Evolutionary conservation across 2,888 invertebrate species (phyloP), one percentile per base, ranked within the genome.

Genomic region (Cerceris rybyensis): DNA sequence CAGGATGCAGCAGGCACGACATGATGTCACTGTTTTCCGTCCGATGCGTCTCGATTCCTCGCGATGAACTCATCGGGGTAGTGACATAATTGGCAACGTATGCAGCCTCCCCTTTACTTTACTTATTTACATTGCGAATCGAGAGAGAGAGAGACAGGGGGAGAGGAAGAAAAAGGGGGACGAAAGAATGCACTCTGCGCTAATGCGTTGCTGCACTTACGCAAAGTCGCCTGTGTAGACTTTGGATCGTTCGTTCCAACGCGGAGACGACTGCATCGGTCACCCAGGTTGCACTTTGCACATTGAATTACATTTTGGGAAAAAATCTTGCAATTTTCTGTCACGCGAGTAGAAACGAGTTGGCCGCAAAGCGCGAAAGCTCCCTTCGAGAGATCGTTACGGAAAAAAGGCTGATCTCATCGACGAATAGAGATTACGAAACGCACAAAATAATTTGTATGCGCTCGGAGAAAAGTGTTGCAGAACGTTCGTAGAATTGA

Each of bases 41-140:
- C 28, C 66, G 76, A 80, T 75, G 55, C 64, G 52, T 70, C 73
- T 57, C 78, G 76, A 78, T 75, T 67, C 61, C 52, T 59, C 64
- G 58, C 78, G 87, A 87, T 88, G 89, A 88, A 81, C 83, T 88
- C 89, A 88, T 81, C 81, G 83, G 75, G 70, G 69, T 55, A 67
- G 82, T 87, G 87, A 87, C 84, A 86, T 83, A 86, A 86, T 75
- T 72, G 65, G 57, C 72, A 49, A 78, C 76, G 71, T 75, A 80
- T 74, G 80, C 61, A 67, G 54, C 58, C 67, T 66, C 70, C 50
- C 49, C 67, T 63, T 50, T 28, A 28, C 28, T 65, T 52, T 65
- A 50, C 52, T n/a, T 61, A 58, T 70, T 78, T 78, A 52, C 64
- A 64, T 52, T 54, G 46, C 43, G 43, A 41, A 46, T 50, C n/a